These are phyloP conservation scores for Meandrina meandrites DNA, from an alignment of 92 coral and sea anemone genomes.

Conservation along the genomic window DNA sequence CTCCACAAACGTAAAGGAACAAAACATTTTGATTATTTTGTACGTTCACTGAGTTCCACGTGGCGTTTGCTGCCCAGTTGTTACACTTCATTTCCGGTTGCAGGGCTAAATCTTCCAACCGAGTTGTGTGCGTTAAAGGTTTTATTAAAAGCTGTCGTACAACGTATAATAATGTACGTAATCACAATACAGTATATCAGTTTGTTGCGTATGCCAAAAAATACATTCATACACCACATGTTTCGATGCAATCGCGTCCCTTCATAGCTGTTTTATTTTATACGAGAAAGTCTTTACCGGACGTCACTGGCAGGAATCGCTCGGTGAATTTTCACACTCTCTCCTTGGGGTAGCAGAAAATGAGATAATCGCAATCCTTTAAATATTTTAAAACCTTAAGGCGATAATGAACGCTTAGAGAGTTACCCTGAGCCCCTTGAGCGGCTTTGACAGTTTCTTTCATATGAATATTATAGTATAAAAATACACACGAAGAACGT, in stretches of 20 bases:
- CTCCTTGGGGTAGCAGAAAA: slow-evolving; percentile 37
- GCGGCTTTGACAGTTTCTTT: slow-evolving; percentile 33
- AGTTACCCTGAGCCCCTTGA: slow-evolving; percentile 33
- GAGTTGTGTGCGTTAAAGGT: not conserved
- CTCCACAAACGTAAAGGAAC: too few relatives aligned
- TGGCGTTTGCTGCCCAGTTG: not conserved
- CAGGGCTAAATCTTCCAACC: not conserved
- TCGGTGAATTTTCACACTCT: slow-evolving; percentile 35
- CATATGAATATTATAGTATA: not conserved
- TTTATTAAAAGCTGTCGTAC: not conserved
- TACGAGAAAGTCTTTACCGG: not conserved
- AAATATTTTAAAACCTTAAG: not conserved
- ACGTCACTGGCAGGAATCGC: not conserved
- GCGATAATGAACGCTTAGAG: slow-evolving; percentile 23
- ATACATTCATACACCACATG: not conserved
- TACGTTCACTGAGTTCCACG: not conserved
- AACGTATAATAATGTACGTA: not conserved
- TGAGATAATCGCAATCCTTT: slow-evolving; percentile 32
- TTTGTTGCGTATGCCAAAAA: not conserved
- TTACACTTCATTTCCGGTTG: not conserved
- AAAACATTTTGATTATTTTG: too few relatives aligned
- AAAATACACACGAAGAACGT: not conserved
- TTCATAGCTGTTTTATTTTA: not conserved
- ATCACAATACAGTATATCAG: not conserved
- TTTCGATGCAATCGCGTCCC: not conserved